Evolutionary conservation across 2,888 invertebrate species (phyloP).

Genomic region (Parapristionchus giblindavisi): DNA sequence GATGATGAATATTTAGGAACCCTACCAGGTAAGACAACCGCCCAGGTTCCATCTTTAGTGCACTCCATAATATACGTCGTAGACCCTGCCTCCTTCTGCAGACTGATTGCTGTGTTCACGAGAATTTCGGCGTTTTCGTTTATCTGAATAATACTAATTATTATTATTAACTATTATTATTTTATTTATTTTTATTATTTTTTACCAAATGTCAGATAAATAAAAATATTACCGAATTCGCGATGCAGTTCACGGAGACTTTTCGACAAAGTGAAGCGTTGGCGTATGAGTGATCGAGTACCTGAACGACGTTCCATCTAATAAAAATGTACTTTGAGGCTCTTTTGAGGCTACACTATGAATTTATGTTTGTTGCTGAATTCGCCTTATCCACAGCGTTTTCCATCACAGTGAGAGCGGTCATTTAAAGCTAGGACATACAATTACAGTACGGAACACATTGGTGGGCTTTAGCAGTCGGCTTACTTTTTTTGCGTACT

Average conservation of each 20-base stretch:
- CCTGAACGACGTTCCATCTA: no score
- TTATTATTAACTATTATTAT: no score
- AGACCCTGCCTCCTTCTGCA: background rate
- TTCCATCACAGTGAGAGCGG: no score
- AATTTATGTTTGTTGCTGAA: no score
- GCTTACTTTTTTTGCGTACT: no score
- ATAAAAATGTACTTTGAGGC: no score
- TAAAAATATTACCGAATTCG: constrained; percentile 6
- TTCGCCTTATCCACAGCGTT: no score
- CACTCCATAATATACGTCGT: background rate
- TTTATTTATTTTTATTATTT: background rate
- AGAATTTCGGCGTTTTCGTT: background rate
- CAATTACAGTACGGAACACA: no score
- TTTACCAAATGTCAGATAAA: no score
- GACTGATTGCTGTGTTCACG: background rate
- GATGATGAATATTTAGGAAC: background rate
- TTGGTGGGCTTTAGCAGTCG: no score
- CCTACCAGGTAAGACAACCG: background rate
- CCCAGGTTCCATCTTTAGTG: constrained; percentile 17
- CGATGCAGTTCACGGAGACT: constrained; percentile 15
- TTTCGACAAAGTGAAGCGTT: background rate
- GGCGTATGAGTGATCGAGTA: constrained; percentile 37
- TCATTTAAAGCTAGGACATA: no score
- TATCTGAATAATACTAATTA: background rate
- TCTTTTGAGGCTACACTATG: no score